phyloP scores from a whole-genome alignment of 2,797 vertebrate genomes.

The Phataginus tetradactyla region DNA sequence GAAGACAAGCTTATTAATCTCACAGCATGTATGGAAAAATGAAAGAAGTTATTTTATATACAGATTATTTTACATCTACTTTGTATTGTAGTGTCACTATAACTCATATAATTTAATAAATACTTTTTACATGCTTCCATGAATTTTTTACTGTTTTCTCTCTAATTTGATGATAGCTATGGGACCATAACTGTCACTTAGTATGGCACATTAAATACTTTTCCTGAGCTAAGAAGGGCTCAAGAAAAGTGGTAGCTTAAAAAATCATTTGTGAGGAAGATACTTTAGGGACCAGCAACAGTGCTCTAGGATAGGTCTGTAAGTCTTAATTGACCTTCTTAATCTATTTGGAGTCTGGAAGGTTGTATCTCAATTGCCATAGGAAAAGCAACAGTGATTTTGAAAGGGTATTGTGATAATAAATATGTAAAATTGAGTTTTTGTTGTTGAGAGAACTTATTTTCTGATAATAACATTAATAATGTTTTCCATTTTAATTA shows the following conservation, averaged over 20 bases:
- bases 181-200: background rate
- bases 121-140: background rate
- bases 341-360: background rate
- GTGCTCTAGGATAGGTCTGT: background rate
- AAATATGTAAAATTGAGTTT: background rate
- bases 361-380: background rate
- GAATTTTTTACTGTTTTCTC: background rate
- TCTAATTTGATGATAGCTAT: background rate
- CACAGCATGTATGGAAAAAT: background rate
- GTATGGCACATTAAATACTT: background rate
- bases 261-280: background rate
- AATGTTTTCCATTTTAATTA: background rate
- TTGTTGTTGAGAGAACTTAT: background rate
- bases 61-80: background rate
- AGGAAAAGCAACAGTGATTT: background rate
- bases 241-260: slow-evolving; percentile 35
- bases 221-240: background rate
- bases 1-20: background rate
- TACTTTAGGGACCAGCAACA: background rate
- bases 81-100: background rate
- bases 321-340: background rate
- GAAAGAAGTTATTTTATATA: background rate
- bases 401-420: background rate
- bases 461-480: background rate
- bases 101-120: background rate